Base-by-base conservation (phyloP, 2,797 vertebrate species). In the Phrynocephalus guinanensis region DNA sequence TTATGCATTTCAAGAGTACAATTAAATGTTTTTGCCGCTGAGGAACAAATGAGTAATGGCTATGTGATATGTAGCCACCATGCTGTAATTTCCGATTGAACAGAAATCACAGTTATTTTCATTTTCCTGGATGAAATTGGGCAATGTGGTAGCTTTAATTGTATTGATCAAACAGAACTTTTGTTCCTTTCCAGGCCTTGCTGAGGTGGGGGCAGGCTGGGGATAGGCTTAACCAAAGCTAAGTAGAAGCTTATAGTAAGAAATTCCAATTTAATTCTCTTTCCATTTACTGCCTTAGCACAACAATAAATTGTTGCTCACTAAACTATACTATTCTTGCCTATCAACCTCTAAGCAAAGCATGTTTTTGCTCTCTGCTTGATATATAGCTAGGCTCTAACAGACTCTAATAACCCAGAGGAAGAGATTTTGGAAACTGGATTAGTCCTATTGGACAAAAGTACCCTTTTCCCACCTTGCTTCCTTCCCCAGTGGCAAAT, bases 11-110 rank as follows among this genome's bases (percentile, higher is more conserved):
- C 88, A 91, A 91, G 82, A 9, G n/a, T 91, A 48, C 30, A 96
- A 93, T 94, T 95, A 95, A 24, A n/a, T 86, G 48, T 78, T 91
- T 92, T 87, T 91, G 82, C 11, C 52, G 88, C 18, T 89, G 85
- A 92, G 85, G 90, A 93, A 85, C 24, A 92, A 95, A 90, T 82
- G 89, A 8, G 1, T 22, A 92, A 90, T 26, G 81, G 67, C 83
- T 75, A 86, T 86, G 86, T 85, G 18, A 86, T 26, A 20, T 52
- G 20, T 1, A 81, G 63, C 33, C 83, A 84, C 9, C 33, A 0
- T 88, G 66, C 68, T 87, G 15, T 72, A 60, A 84, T 94, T 92
- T 93, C 86, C 82, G 87, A 88, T 86, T 86, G 15, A 85, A 20
- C 15, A 79, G 83, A 94, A 93, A 70, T 8, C 8, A 5, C 85